Evolutionary conservation across 2,113 vertebrate genomes (phyloP).

Genomic region (Oryzias celebensis): DNA sequence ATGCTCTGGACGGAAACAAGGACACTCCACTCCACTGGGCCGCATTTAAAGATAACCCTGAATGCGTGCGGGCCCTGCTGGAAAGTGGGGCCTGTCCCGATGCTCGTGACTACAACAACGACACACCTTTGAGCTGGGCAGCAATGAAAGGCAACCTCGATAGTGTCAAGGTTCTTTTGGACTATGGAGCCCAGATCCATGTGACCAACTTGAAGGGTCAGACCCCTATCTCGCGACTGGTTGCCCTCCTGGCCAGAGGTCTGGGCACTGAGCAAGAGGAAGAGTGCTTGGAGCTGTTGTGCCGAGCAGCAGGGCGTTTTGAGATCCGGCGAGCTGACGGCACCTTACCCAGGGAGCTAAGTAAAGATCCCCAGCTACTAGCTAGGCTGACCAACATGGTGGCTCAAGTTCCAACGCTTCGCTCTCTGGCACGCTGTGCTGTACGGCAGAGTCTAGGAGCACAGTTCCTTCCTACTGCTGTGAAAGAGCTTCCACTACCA

Average conservation of each 20-base stretch:
- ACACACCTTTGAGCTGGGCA: constrained; percentile 96
- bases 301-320: constrained; percentile 83
- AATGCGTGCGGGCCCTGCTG: constrained; percentile 87
- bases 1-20: constrained; percentile 91
- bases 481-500: constrained; percentile 90
- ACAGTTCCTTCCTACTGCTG: constrained; percentile 86
- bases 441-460: constrained; percentile 87
- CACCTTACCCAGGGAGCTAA: constrained; percentile 85
- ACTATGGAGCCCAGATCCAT: constrained; percentile 88
- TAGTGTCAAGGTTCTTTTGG: constrained; percentile 88
- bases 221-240: constrained; percentile 87
- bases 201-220: constrained; percentile 94
- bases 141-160: constrained; percentile 97
- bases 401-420: constrained; percentile 83
- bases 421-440: constrained; percentile 84
- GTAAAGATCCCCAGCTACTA: constrained; percentile 88
- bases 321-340: constrained; percentile 85
- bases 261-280: constrained; percentile 90
- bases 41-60: constrained; percentile 92
- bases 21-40: constrained; percentile 98
- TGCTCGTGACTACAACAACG: constrained; percentile 89
- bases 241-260: constrained; percentile 86
- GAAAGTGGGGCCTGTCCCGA: constrained; percentile 88
- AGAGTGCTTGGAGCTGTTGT: constrained; percentile 89
- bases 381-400: constrained; percentile 83